Conservation (phyloP, 2,888 invertebrate species). For the Theretra japonica region DNA sequence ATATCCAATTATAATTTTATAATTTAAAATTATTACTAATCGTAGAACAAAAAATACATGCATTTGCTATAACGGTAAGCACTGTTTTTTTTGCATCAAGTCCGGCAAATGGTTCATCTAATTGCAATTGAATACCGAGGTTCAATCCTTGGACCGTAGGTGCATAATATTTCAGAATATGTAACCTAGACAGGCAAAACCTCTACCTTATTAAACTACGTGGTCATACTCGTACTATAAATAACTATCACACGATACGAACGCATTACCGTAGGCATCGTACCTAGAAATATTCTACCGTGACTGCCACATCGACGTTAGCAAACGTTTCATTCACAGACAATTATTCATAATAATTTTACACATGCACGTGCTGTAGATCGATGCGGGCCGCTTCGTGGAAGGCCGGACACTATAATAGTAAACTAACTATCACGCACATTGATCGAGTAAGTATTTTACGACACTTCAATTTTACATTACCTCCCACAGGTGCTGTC, state of each 20-base stretch:
- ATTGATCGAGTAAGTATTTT: neutral
- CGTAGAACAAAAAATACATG: too few species aligned
- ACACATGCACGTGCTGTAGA: constrained; percentile 49
- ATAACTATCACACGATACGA: constrained; percentile 35
- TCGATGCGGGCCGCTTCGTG: constrained; percentile 47
- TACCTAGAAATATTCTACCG: constrained; percentile 45
- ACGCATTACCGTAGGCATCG: constrained; percentile 35
- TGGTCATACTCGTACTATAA: constrained; percentile 39
- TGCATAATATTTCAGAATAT: too few species aligned
- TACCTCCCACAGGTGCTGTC: neutral
- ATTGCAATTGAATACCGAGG: too few species aligned
- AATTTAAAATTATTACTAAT: too few species aligned
- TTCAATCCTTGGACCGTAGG: too few species aligned
- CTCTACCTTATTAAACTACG: neutral
- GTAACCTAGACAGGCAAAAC: neutral
- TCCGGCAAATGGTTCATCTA: too few species aligned
- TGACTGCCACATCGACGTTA: constrained; percentile 31
- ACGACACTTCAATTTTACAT: neutral
- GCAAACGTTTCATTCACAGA: constrained; percentile 57
- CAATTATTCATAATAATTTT: constrained; percentile 49
- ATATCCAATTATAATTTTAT: too few species aligned
- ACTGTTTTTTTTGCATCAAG: too few species aligned
- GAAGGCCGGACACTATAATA: constrained; percentile 42
- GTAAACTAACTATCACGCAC: constrained; percentile 32
- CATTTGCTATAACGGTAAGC: too few species aligned